Conservation (phyloP, 2,888 invertebrate genomes). For the Sympetrum striolatum region DNA sequence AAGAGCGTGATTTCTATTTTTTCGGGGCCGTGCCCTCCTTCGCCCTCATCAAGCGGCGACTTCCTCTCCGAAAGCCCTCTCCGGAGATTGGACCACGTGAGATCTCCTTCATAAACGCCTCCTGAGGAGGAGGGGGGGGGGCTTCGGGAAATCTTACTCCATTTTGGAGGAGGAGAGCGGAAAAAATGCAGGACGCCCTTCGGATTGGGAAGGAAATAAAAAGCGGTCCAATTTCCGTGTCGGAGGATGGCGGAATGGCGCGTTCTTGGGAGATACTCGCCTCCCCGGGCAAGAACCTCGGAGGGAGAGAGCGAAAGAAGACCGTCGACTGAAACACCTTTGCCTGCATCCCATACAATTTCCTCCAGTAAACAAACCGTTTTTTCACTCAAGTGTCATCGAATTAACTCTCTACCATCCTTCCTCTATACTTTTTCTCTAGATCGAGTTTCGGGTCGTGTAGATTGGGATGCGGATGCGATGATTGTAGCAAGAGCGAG, state of each 20-base stretch:
- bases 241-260: not conserved
- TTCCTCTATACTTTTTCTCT: not conserved
- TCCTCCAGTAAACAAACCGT: not conserved
- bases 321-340: not conserved
- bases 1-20: not conserved
- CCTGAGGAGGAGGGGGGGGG: not conserved
- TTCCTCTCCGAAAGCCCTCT: not conserved
- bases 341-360: not conserved
- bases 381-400: not conserved
- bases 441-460: not conserved
- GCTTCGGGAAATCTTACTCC: not conserved
- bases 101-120: not conserved
- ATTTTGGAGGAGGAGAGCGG: not conserved
- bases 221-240: constrained; percentile 35
- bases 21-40: not conserved
- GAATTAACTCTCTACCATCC: not conserved
- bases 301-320: not conserved
- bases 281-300: not conserved
- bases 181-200: constrained; percentile 4
- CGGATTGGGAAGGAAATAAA: constrained; percentile 38
- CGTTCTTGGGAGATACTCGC: not conserved
- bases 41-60: not conserved
- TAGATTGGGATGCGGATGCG: not conserved
- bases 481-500: not conserved
- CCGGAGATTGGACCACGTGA: not conserved